These are phyloP conservation scores for Helicoverpa zea DNA, from an alignment of 1,140 invertebrate genomes.

Conservation along the genomic window DNA sequence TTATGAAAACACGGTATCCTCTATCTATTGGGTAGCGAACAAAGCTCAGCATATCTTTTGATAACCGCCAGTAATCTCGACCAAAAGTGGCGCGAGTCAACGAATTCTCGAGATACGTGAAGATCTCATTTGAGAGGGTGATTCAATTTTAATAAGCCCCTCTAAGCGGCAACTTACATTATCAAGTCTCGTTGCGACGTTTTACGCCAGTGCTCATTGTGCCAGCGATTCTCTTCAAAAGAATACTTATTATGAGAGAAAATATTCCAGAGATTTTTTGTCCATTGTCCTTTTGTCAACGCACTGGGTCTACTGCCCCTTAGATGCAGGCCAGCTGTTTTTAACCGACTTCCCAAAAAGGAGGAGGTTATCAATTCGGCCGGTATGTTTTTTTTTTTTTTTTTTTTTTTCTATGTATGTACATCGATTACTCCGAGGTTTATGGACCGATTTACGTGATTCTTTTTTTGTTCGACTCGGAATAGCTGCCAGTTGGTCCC, in stretches of 20 bases:
- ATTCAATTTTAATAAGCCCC: conserved; percentile 69
- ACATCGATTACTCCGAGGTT: no score
- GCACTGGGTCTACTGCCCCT: conserved; percentile 38
- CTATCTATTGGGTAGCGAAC: conserved; percentile 5
- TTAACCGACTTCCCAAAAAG: no score
- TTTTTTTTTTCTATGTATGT: no score
- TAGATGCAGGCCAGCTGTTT: conserved; percentile 50
- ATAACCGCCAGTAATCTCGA: conserved; percentile 40
- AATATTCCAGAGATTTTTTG: conserved; percentile 57
- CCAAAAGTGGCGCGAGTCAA: conserved; percentile 42
- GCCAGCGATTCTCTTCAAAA: conserved; percentile 57
- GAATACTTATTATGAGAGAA: conserved; percentile 58
- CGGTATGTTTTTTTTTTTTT: no score
- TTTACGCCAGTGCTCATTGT: conserved; percentile 62
- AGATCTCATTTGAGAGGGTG: conserved; percentile 60
- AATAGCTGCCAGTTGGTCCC: no score
- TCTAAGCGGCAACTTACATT: conserved; percentile 64
- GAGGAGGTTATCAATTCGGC: no score
- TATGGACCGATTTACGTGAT: no score
- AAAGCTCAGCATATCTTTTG: conserved; percentile 36
- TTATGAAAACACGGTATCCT: neutral
- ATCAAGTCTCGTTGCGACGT: conserved; percentile 62
- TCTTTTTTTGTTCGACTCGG: no score
- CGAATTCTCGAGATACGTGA: conserved; percentile 57
- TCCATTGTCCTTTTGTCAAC: conserved; percentile 50